phyloP scores from a whole-genome alignment of 2,888 invertebrate genomes.

The Heliconius charithonia region DNA sequence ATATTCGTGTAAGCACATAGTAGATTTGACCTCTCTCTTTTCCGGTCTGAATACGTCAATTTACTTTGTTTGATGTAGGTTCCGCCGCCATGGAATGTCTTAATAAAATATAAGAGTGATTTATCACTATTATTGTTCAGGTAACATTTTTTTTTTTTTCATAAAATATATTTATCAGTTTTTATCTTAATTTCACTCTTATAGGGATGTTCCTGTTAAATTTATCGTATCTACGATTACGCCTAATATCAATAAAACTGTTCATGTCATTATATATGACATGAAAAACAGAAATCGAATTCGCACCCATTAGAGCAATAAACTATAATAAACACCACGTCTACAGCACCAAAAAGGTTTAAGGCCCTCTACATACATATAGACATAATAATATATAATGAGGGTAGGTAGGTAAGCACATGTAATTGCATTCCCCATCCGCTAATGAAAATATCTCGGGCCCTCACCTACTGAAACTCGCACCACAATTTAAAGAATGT shows the following conservation, averaged over 20 bases:
- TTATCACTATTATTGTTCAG: no score
- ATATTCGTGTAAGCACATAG: not conserved
- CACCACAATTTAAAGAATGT: constrained; percentile 33
- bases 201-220: no score
- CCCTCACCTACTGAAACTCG: constrained; percentile 1
- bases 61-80: not conserved
- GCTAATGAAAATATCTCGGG: constrained; percentile 46
- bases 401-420: constrained; percentile 26
- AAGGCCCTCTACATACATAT: not conserved
- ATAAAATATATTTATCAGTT: no score
- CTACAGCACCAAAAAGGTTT: not conserved
- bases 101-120: not conserved
- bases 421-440: constrained; percentile 42
- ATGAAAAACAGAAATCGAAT: not conserved
- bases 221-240: no score
- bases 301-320: not conserved
- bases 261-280: no score
- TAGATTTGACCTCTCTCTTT: not conserved
- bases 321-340: not conserved
- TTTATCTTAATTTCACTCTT: no score
- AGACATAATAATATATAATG: constrained; percentile 41
- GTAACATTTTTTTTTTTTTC: no score
- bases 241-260: no score
- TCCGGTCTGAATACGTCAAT: not conserved
- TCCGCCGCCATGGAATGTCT: not conserved